These are phyloP conservation scores for Matsumurasca onukii DNA, from an alignment of 1,140 invertebrate species.

Conservation along the genomic window DNA sequence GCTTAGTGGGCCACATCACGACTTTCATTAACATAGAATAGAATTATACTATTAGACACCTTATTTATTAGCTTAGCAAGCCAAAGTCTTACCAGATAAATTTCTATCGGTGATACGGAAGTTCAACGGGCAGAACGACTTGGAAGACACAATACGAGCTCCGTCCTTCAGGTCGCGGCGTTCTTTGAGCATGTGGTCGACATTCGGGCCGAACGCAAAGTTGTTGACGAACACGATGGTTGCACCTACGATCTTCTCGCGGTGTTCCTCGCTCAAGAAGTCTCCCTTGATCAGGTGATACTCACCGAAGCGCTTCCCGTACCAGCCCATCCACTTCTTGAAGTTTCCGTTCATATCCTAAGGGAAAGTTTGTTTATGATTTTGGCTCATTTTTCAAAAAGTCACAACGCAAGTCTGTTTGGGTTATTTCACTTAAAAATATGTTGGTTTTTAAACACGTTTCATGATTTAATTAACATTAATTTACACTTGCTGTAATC, in stretches of 20 bases:
- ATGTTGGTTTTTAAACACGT: too few species aligned
- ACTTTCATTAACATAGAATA: too few species aligned
- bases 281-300: constrained; percentile 93
- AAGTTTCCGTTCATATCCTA: constrained; percentile 90
- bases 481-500: too few species aligned
- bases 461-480: too few species aligned
- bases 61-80: too few species aligned
- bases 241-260: constrained; percentile 88
- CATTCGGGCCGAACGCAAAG: constrained; percentile 95
- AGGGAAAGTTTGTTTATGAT: too few species aligned
- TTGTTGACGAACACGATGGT: constrained; percentile 98
- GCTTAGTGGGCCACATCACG: too few species aligned
- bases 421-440: too few species aligned
- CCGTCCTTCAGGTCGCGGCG: constrained; percentile 95
- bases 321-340: constrained; percentile 94
- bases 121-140: constrained; percentile 96
- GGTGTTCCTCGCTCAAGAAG: constrained; percentile 87
- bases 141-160: constrained; percentile 96
- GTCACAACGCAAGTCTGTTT: too few species aligned
- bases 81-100: constrained; percentile 65
- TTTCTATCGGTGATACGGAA: constrained; percentile 95
- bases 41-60: too few species aligned
- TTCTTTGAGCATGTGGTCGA: constrained; percentile 96
- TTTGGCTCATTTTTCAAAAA: too few species aligned
- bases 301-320: constrained; percentile 90